A percentile compares a stretch with the other conserved stretches of the same genome.
Conservation (phyloP, 2,797 vertebrate species). For the Trichosurus vulpecula region DNA sequence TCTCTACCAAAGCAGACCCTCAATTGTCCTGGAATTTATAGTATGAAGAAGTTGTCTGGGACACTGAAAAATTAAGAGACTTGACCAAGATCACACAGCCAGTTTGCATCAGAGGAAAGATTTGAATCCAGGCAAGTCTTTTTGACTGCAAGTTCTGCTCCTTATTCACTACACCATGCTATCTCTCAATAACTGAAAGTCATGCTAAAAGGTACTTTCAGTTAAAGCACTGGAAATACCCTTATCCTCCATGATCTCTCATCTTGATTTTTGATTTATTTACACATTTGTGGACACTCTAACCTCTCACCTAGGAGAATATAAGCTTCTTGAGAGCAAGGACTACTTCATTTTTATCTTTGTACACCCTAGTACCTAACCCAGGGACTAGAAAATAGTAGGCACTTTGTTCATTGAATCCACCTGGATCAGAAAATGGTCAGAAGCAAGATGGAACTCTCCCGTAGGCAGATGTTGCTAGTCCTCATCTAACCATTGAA, state of each 20-base stretch:
- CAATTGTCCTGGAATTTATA: not conserved
- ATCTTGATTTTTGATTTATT: not conserved
- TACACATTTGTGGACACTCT: not conserved
- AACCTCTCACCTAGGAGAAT: not conserved
- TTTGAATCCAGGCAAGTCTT: not conserved
- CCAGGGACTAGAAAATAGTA: not conserved
- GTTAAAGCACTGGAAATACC: not conserved
- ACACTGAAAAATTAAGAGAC: not conserved
- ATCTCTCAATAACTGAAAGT: not conserved
- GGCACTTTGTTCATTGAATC: not conserved
- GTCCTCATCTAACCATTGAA: conserved; percentile 8
- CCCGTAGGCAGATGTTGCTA: not conserved
- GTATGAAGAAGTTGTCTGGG: not conserved
- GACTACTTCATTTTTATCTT: not conserved
- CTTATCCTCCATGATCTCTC: not conserved
- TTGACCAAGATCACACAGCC: not conserved
- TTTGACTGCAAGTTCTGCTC: not conserved
- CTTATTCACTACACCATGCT: not conserved
- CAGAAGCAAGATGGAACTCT: conserved; percentile 27
- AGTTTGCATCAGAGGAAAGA: not conserved
- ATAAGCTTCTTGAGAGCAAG: not conserved
- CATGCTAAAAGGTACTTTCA: not conserved
- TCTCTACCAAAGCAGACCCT: not conserved
- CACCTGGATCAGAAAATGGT: conserved; percentile 10
- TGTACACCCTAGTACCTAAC: not conserved